Conservation (phyloP, 2,797 vertebrate species). For the Philypnodon macrostomus region DNA sequence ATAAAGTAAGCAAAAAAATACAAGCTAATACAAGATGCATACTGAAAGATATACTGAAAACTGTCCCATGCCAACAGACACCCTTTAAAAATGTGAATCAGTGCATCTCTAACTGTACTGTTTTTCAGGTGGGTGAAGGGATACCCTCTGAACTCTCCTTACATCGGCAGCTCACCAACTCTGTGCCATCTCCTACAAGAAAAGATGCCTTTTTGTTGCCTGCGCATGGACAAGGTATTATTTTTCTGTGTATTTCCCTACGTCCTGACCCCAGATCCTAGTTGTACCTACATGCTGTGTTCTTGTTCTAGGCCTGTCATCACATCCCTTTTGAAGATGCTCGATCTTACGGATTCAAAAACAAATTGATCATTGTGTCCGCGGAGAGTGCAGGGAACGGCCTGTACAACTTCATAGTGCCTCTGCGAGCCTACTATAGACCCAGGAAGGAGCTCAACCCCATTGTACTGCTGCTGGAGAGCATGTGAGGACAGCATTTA, state of each 20-base stretch:
- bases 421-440: conserved; percentile 82
- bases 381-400: conserved; percentile 84
- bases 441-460: conserved; percentile 84
- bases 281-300: not conserved
- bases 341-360: conserved; percentile 83
- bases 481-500: conserved; percentile 68
- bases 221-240: conserved; percentile 85
- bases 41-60: not conserved
- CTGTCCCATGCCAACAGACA: too few species aligned
- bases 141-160: conserved; percentile 83
- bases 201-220: conserved; percentile 84
- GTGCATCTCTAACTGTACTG: conserved; percentile 29
- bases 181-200: conserved; percentile 84
- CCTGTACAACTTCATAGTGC: conserved; percentile 85
- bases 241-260: not conserved
- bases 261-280: not conserved
- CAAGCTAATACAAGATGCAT: too few species aligned
- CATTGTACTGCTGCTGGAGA: conserved; percentile 82
- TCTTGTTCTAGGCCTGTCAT: conserved; percentile 72
- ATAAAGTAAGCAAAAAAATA: not conserved
- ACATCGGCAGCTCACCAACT: conserved; percentile 85
- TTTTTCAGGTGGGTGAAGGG: conserved; percentile 82
- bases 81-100: not conserved
- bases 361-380: conserved; percentile 84
- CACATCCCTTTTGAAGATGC: conserved; percentile 83